Base-by-base conservation (phyloP, 2,113 vertebrate genomes). In the Oncorhynchus masou region DNA sequence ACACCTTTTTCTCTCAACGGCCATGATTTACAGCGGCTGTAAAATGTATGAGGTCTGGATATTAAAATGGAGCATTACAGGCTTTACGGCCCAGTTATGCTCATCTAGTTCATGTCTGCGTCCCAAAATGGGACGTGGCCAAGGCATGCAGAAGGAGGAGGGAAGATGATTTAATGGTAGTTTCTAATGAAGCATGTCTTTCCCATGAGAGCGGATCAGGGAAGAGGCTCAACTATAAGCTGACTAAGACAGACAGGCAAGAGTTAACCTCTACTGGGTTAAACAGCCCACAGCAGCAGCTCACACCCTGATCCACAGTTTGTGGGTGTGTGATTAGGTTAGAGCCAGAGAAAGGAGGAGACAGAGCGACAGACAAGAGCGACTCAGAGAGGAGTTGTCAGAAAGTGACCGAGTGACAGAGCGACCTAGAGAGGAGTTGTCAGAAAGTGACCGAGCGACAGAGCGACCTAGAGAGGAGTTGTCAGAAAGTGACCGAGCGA, bases 121-220 rank as follows among this genome's bases (percentile, higher is more conserved):
- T 45, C 39, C 39, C 39, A 45, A 2, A 45, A 45, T 12, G 20
- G n/a, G n/a, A 22, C 3, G 1, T 11, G n/a, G 0, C 60, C 57
- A 60, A 69, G 29, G 8, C 22, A 73, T 48, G 78, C 77, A 75
- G 77, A 64, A 80, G 74, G 78, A 59, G 27, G 22, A 8, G 20
- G 19, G 74, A 60, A 73, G 66, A 74, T 27, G 70, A 57, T 62
- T 62, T n/a, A 62, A 24, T 9, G 16, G 13, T 62, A 5, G n/a
- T 22, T 8, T 24, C 2, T 24, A 62, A 62, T 24, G n/a, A 22
- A 11, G 59, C 9, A 5, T 62, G n/a, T 62, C 20, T n/a, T 8
- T 20, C 20, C 7, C 11, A 22, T 24, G n/a, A 22, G 6, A 22
- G 59, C 11, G n/a, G 59, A 22, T 19, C 19, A 20, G 54, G n/a